phyloP scores from a whole-genome alignment of 1,140 invertebrate species.

The Drosophila paulistorum region DNA sequence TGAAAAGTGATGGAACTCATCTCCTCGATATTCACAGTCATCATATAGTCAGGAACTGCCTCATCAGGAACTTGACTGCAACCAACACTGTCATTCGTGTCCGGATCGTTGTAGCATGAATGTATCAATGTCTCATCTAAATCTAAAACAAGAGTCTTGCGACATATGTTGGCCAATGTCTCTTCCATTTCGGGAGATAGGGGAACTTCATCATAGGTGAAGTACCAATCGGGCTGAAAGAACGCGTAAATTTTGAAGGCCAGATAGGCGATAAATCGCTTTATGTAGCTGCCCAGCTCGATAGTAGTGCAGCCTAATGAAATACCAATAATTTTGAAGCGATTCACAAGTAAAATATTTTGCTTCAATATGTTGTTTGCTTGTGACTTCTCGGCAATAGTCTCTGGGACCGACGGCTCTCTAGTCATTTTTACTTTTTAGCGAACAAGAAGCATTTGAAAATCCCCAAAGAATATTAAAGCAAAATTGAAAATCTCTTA shows the following conservation, averaged over 20 bases:
- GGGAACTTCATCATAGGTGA: conserved; percentile 32
- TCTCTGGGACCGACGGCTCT: background rate
- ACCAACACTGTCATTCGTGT: conserved; percentile 36
- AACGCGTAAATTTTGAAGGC: background rate
- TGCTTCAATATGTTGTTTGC: background rate
- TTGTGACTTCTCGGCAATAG: background rate
- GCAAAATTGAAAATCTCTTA: background rate
- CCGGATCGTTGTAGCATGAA: conserved; percentile 62
- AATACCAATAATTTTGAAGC: background rate
- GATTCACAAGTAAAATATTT: background rate
- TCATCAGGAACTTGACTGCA: conserved; percentile 33
- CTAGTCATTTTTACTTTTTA: background rate
- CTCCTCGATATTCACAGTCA: conserved; percentile 26
- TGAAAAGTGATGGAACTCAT: conserved; percentile 30
- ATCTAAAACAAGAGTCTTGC: conserved; percentile 57
- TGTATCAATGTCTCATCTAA: conserved; percentile 68
- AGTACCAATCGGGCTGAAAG: background rate
- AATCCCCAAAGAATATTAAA: background rate
- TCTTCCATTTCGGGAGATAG: conserved; percentile 7
- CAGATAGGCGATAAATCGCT: conserved; percentile 8
- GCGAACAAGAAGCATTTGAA: background rate
- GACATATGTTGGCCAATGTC: background rate
- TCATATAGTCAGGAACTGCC: conserved; percentile 45
- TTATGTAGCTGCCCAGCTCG: conserved; percentile 33
- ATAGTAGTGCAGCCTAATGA: background rate